A percentile compares a stretch with the other conserved stretches of the same genome.
Conservation (phyloP, 1,140 invertebrate genomes). For the Hypothenemus hampei region DNA sequence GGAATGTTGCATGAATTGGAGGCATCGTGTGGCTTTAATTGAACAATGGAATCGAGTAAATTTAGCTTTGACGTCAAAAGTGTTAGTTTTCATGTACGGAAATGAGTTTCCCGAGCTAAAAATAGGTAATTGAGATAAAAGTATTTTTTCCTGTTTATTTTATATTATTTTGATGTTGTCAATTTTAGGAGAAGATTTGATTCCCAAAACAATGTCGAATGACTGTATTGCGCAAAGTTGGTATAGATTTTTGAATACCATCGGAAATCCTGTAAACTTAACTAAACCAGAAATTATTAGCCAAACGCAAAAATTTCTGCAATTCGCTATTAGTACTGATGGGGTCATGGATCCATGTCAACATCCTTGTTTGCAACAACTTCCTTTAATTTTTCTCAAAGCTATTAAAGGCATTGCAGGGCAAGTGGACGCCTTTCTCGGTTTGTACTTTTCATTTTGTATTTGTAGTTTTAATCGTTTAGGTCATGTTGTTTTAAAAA, state of each 20-base stretch:
- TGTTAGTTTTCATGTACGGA: slow-evolving; percentile 86
- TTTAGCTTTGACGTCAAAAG: slow-evolving; percentile 75
- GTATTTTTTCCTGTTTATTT: slow-evolving; percentile 4
- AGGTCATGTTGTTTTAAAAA: background rate
- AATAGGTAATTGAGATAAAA: slow-evolving; percentile 60
- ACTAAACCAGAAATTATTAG: slow-evolving; percentile 72
- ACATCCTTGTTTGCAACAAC: slow-evolving; percentile 80
- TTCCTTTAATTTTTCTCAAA: slow-evolving; percentile 88
- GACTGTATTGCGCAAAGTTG: slow-evolving; percentile 90
- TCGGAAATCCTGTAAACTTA: slow-evolving; percentile 91
- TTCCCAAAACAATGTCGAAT: slow-evolving; percentile 76
- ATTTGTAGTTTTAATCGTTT: background rate
- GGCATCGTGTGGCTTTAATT: slow-evolving; percentile 85
- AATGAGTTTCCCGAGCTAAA: slow-evolving; percentile 80
- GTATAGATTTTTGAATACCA: slow-evolving; percentile 88
- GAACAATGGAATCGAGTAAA: slow-evolving; percentile 96
- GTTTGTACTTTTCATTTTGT: slow-evolving; percentile 56
- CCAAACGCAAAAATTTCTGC: slow-evolving; percentile 65
- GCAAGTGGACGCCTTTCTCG: slow-evolving; percentile 92
- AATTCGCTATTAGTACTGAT: slow-evolving; percentile 50
- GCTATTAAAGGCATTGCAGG: slow-evolving; percentile 90
- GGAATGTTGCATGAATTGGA: slow-evolving; percentile 87
- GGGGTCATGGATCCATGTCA: slow-evolving; percentile 79
- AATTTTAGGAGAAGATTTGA: slow-evolving; percentile 71
- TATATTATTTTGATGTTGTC: slow-evolving; percentile 2